Percentiles rank a stretch among this genome's conserved stretches.
Evolutionary conservation across 2,113 vertebrate species (phyloP).

Genomic region (Paratilapia polleni): DNA sequence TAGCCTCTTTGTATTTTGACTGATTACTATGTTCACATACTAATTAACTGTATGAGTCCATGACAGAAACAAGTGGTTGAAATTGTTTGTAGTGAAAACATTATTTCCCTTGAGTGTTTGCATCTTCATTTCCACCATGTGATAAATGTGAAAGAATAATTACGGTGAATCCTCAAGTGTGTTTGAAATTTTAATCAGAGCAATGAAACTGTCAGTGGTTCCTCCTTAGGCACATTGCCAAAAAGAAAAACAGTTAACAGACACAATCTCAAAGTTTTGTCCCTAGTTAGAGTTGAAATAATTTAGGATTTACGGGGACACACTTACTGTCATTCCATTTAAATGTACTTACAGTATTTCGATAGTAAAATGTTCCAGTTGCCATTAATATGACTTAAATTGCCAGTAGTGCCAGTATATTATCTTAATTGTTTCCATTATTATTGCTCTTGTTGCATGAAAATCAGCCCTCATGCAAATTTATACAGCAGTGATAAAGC

Average conservation of each 20-base stretch:
- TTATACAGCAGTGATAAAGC: slow-evolving; percentile 16
- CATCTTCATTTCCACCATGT: slow-evolving; percentile 6
- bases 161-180: slow-evolving; percentile 23
- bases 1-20: neutral
- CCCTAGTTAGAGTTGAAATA: slow-evolving; percentile 7
- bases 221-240: neutral
- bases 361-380: slow-evolving; percentile 9
- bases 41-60: neutral
- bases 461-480: slow-evolving; percentile 21
- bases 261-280: slow-evolving; percentile 14
- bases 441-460: slow-evolving; percentile 6
- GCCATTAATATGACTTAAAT: slow-evolving; percentile 42
- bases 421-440: slow-evolving; percentile 38
- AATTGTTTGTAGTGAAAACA: slow-evolving; percentile 2
- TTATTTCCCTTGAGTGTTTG: slow-evolving; percentile 15
- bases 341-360: slow-evolving; percentile 7
- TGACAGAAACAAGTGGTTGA: slow-evolving; percentile 1
- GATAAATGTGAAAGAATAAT: slow-evolving; percentile 34
- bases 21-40: slow-evolving; percentile 1
- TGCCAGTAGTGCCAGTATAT: slow-evolving; percentile 22
- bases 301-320: neutral
- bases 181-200: slow-evolving; percentile 32
- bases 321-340: neutral
- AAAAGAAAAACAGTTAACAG: neutral
- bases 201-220: slow-evolving; percentile 36